Evolutionary conservation across 2,888 invertebrate species (phyloP).

Genomic region (Ichneumon xanthorius): DNA sequence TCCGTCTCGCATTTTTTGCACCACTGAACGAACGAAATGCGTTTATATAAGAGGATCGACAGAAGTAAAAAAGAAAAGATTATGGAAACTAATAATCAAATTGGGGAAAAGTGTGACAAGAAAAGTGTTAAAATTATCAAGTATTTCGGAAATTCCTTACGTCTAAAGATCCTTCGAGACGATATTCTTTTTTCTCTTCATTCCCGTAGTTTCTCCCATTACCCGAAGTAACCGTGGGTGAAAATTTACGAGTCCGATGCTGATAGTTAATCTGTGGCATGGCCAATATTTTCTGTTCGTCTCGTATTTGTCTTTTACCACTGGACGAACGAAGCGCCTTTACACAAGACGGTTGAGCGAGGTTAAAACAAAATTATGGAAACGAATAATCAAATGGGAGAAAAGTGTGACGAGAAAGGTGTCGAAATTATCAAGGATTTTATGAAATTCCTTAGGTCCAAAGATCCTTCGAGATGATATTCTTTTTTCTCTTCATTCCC

Average conservation of each 20-base stretch:
- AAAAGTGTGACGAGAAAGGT: no score
- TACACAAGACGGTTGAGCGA: background rate
- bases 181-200: constrained; percentile 24
- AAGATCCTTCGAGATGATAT: constrained; percentile 20
- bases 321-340: background rate
- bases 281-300: background rate
- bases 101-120: background rate
- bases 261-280: constrained; percentile 16
- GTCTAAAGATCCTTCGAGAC: constrained; percentile 13
- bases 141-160: no score
- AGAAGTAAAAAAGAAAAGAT: background rate
- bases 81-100: background rate
- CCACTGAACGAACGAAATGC: background rate
- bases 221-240: constrained; percentile 50
- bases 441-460: background rate
- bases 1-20: constrained; percentile 15
- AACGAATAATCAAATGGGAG: background rate
- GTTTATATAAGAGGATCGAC: background rate
- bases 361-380: background rate
- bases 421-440: no score
- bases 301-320: background rate
- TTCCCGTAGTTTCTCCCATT: constrained; percentile 31
- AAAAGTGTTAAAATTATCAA: no score
- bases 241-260: constrained; percentile 13
- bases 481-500: constrained; percentile 15